A percentile compares a stretch with the other conserved stretches of the same genome.
phyloP scores from a whole-genome alignment of 2,797 vertebrate genomes.

The Heteromormyrus szaboi region DNA sequence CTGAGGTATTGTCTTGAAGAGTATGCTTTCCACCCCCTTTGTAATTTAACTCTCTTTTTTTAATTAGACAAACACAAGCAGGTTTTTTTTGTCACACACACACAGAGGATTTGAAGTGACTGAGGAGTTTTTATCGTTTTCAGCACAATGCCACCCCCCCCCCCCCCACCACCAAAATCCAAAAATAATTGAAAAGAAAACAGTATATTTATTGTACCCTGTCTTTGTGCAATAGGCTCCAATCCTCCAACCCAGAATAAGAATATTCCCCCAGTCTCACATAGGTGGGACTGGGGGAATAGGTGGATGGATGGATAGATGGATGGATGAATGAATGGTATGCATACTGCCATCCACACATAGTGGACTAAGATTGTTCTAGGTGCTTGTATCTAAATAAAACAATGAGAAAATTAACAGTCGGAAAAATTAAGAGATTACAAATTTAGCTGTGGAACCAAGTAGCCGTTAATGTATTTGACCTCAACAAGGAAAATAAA shows the following conservation, averaged over 20 bases:
- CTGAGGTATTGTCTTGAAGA: background rate
- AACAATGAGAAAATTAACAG: background rate
- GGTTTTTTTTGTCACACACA: background rate
- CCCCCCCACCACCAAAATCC: background rate
- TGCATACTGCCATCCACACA: background rate
- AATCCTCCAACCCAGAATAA: background rate
- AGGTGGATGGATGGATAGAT: background rate
- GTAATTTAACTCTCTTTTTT: conserved; percentile 9
- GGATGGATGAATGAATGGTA: background rate
- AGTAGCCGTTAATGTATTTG: background rate
- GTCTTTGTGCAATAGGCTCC: background rate
- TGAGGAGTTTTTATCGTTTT: background rate
- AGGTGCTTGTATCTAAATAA: background rate
- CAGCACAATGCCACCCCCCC: background rate
- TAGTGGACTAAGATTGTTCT: background rate
- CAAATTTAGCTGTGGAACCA: background rate
- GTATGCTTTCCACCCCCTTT: background rate
- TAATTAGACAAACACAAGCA: background rate
- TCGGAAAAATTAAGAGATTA: background rate
- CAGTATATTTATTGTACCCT: background rate
- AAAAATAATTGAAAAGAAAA: background rate
- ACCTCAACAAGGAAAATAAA: background rate
- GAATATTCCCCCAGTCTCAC: too few relatives aligned
- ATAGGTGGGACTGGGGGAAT: too few relatives aligned
- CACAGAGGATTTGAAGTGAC: background rate